These are phyloP conservation scores for Emydura subglobosa DNA, from an alignment of 2,113 vertebrate genomes.

Conservation along the genomic window DNA sequence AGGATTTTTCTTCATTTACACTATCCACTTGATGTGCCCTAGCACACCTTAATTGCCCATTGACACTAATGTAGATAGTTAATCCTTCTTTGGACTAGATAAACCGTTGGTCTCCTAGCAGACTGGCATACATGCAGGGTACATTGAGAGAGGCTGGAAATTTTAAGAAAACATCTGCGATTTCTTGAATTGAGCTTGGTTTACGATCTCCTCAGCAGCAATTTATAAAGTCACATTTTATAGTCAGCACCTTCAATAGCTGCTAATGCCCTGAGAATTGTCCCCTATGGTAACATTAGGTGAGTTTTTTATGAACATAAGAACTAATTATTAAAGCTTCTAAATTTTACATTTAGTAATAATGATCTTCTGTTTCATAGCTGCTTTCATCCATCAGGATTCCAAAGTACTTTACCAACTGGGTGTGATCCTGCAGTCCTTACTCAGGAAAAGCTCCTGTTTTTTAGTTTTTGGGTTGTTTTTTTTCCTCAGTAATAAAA, in stretches of 20 bases:
- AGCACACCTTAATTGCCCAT: not conserved
- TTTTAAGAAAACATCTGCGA: not conserved
- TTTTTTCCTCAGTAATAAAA: slow-evolving; percentile 80
- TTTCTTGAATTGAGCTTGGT: not conserved
- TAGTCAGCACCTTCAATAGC: not conserved
- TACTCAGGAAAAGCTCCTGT: not conserved
- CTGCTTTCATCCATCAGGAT: not conserved
- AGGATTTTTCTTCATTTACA: not conserved
- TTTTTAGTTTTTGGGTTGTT: not conserved
- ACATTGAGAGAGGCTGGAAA: too few relatives aligned
- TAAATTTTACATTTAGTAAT: not conserved
- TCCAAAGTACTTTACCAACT: not conserved
- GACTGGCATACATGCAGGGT: too few relatives aligned
- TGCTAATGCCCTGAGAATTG: not conserved
- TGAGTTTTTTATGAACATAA: not conserved
- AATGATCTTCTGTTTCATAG: not conserved
- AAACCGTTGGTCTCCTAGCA: not conserved
- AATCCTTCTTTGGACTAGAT: not conserved
- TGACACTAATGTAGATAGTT: not conserved
- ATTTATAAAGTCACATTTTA: not conserved
- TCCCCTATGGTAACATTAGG: not conserved
- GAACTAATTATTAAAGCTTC: not conserved
- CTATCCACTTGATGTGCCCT: not conserved
- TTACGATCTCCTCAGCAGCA: not conserved
- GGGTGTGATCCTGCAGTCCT: not conserved